Evolutionary conservation across 1,140 invertebrate species (phyloP), one percentile per base, ranked within the genome.

Genomic region (Solenopsis invicta): DNA sequence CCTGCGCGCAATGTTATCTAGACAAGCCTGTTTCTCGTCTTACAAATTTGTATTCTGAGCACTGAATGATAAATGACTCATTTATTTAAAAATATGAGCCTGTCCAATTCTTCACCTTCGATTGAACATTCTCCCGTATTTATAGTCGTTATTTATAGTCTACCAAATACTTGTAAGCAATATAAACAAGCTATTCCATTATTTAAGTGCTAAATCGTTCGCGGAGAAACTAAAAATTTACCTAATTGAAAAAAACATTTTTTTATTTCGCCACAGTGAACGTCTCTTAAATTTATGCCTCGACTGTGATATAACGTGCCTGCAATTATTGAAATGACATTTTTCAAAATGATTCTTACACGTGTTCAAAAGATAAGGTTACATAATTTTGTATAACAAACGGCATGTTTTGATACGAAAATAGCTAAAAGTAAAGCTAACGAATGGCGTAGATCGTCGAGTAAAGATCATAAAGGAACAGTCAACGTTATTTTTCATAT

Each of bases 401-500:
- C 16, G 41, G 37, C 37, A 18, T 52, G 41, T 52, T 45, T 72
- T 75, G 54, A 74, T 75, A 18, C 67, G 48, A 48, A 24, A 82
- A 74, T 82, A 74, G 54, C 41, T 74, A 10, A 59, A 69, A 69
- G n/a, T 81, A 54, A 74, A 8, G 41, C 24, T 16, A 82, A 21
- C 18, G 18, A 48, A 13, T 13, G n/a, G n/a, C 24, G 34, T 29
- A 52, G 29, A 66, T 78, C 37, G 13, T 21, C 34, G 50, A 64
- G 34, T 45, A 50, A 85, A 77, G 82, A 77, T 76, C 16, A 29
- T 85, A 85, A 85, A 78, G 18, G 62, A 77, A 66, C 16, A 16
- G 61, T 41, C 72, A 78, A 41, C 54, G 50, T 78, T 86, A 87
- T 87, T 89, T 69, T 74, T 59, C 48, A 59, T 24, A 56, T 59